Evolutionary conservation across 1,140 invertebrate species (phyloP).

Genomic region (Dysdera silvatica): DNA sequence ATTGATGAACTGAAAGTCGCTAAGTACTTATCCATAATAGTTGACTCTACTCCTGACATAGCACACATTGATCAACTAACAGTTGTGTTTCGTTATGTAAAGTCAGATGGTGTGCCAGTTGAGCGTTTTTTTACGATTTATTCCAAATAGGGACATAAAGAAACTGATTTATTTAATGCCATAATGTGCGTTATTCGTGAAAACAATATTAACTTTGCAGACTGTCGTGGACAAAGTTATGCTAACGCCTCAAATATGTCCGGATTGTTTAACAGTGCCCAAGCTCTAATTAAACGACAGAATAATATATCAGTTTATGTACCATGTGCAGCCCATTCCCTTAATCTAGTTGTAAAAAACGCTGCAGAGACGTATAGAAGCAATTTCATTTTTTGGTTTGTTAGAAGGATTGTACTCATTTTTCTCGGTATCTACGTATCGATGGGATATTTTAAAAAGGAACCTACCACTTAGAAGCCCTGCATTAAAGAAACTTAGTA

Average conservation of each 20-base stretch:
- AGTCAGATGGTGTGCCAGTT: not conserved
- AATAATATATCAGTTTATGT: too few relatives aligned
- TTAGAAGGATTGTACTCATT: too few relatives aligned
- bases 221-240: conserved; percentile 9
- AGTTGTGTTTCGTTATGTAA: not conserved
- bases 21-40: conserved; percentile 43
- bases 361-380: too few relatives aligned
- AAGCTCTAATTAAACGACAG: too few relatives aligned
- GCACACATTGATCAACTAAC: conserved; percentile 42
- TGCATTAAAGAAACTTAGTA: too few relatives aligned
- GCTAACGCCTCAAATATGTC: conserved; percentile 1
- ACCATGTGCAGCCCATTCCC: too few relatives aligned
- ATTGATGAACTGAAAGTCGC: not conserved
- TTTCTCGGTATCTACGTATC: too few relatives aligned
- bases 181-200: not conserved
- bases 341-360: too few relatives aligned
- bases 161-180: not conserved
- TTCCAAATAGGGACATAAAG: conserved; percentile 4
- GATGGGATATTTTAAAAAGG: too few relatives aligned
- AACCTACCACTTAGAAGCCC: too few relatives aligned
- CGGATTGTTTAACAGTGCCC: too few relatives aligned
- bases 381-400: too few relatives aligned
- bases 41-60: conserved; percentile 43
- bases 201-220: conserved; percentile 1
- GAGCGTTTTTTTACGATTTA: conserved; percentile 1